Evolutionary conservation across 2,797 vertebrate genomes (phyloP).

Genomic region (Arnoldichthys spilopterus): DNA sequence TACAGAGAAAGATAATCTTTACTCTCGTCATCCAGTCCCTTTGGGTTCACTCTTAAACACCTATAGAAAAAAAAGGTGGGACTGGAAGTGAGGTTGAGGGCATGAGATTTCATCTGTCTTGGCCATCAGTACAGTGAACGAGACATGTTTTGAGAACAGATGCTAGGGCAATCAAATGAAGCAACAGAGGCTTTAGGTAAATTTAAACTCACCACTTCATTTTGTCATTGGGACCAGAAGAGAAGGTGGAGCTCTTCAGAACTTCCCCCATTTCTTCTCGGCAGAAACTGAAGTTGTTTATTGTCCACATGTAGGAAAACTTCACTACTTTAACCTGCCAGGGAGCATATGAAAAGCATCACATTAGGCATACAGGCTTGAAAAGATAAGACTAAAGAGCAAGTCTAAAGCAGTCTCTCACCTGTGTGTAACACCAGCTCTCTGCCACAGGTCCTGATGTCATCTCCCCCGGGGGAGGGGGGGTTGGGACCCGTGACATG

Average conservation of each 20-base stretch:
- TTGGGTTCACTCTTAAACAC: slow-evolving; percentile 88
- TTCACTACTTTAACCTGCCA: slow-evolving; percentile 90
- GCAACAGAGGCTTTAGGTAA: background rate
- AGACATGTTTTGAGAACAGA: background rate
- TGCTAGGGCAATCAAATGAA: slow-evolving; percentile 1
- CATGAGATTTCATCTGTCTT: background rate
- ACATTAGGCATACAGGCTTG: background rate
- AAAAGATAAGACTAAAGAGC: background rate
- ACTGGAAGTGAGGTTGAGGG: background rate
- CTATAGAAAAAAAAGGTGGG: slow-evolving; percentile 55
- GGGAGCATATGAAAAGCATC: slow-evolving; percentile 3
- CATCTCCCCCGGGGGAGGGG: slow-evolving; percentile 99
- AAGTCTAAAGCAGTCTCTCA: slow-evolving; percentile 45
- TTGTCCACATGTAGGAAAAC: slow-evolving; percentile 94
- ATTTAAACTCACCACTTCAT: slow-evolving; percentile 79
- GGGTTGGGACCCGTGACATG: slow-evolving; percentile 99
- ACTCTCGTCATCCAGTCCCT: slow-evolving; percentile 88
- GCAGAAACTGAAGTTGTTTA: slow-evolving; percentile 96
- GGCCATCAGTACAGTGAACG: background rate
- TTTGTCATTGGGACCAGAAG: slow-evolving; percentile 91
- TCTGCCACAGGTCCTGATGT: slow-evolving; percentile 98
- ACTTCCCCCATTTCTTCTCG: slow-evolving; percentile 99
- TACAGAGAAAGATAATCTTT: slow-evolving; percentile 89
- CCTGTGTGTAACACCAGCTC: slow-evolving; percentile 99
- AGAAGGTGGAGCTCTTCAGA: slow-evolving; percentile 98